phyloP scores from a whole-genome alignment of 2,113 vertebrate species.

The Ailuropoda melanoleuca region DNA sequence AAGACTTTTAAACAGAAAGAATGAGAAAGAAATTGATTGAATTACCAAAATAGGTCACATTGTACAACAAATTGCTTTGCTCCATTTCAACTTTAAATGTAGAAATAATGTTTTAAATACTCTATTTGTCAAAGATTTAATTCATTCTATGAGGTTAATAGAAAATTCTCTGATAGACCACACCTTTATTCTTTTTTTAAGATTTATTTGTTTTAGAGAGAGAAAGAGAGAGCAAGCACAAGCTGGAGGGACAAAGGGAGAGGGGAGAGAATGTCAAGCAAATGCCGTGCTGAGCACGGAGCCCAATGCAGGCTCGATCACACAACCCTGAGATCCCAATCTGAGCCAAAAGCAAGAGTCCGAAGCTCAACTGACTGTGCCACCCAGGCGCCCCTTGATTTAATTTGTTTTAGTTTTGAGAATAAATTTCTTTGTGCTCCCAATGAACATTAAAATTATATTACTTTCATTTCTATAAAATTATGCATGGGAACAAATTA shows the following conservation, averaged over 20 bases:
- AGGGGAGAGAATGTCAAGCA: neutral
- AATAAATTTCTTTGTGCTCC: neutral
- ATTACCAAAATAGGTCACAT: neutral
- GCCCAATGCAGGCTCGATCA: neutral
- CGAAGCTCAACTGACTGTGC: no score
- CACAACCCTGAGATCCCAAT: neutral
- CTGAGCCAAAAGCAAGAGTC: neutral
- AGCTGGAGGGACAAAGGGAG: neutral
- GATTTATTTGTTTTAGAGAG: neutral
- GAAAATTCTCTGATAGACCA: neutral
- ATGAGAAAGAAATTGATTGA: neutral
- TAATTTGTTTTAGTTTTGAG: constrained; percentile 8
- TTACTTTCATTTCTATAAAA: constrained; percentile 24
- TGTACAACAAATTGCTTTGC: neutral
- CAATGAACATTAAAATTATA: constrained; percentile 36
- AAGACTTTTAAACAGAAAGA: neutral
- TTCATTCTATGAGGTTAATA: neutral
- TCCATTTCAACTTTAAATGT: neutral
- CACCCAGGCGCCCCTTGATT: neutral
- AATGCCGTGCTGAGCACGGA: neutral
- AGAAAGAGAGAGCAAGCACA: neutral
- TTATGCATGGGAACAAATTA: constrained; percentile 13
- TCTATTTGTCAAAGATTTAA: neutral
- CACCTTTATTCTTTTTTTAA: neutral
- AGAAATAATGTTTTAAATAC: neutral